A percentile compares a stretch with the other conserved stretches of the same genome.
phyloP scores from a whole-genome alignment of 2,113 vertebrate species.

The Lophura nycthemera region DNA sequence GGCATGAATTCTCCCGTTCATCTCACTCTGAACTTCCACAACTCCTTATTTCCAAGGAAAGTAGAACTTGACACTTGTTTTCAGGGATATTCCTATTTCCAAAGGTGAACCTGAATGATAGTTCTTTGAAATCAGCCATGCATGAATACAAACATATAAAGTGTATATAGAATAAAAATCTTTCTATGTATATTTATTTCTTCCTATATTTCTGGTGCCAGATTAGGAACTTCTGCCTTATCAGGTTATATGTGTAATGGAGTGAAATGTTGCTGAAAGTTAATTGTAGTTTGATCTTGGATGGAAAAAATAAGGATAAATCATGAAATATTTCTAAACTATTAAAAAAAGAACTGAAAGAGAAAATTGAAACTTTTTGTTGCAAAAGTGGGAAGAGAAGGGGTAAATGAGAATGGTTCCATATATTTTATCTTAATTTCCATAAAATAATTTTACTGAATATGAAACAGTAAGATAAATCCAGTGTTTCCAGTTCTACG shows the following conservation, averaged over 20 bases:
- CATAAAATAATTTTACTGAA: neutral
- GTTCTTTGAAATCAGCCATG: neutral
- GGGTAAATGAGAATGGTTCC: fast-evolving
- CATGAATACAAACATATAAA: neutral
- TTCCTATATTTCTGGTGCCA: neutral
- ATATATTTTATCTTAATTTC: neutral
- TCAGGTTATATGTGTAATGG: neutral
- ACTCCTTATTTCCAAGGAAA: neutral
- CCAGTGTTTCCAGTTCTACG: neutral
- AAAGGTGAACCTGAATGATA: neutral
- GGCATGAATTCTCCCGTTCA: neutral
- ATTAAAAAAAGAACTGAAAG: neutral
- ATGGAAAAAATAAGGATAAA: neutral
- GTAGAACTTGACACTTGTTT: neutral
- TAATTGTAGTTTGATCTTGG: neutral
- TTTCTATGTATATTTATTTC: neutral
- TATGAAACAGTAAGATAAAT: neutral
- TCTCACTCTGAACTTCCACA: neutral
- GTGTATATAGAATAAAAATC: neutral
- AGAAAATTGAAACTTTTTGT: neutral
- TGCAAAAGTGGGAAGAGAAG: fast-evolving
- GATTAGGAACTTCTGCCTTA: neutral
- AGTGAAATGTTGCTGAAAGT: neutral
- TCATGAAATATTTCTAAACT: neutral
- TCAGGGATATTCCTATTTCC: neutral